phyloP scores from a whole-genome alignment of 1,140 invertebrate species.

The Zaprionus taronus region DNA sequence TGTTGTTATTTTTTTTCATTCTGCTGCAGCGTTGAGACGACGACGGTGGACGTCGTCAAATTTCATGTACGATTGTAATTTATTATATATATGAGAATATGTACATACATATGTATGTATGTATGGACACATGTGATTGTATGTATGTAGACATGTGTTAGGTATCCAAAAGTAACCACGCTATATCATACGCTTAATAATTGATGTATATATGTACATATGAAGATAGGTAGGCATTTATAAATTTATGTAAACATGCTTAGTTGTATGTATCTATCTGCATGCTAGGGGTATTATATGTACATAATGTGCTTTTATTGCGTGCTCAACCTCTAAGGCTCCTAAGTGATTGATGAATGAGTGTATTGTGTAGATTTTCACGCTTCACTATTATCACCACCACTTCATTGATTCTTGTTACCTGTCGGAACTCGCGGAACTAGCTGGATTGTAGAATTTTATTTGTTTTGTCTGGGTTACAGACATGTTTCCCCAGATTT shows the following conservation, averaged over 20 bases:
- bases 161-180: slow-evolving; percentile 30
- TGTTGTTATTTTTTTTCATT: slow-evolving; percentile 33
- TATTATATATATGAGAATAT: slow-evolving; percentile 41
- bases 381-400: slow-evolving; percentile 48
- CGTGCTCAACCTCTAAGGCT: slow-evolving; percentile 35
- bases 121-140: slow-evolving; percentile 19
- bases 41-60: slow-evolving; percentile 33
- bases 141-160: slow-evolving; percentile 23
- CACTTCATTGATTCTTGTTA: slow-evolving; percentile 81
- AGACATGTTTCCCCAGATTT: slow-evolving; percentile 61
- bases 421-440: slow-evolving; percentile 93
- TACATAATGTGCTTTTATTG: slow-evolving; percentile 51
- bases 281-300: slow-evolving; percentile 42
- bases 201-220: slow-evolving; percentile 44
- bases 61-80: slow-evolving; percentile 49
- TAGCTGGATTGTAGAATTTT: slow-evolving; percentile 88
- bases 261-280: slow-evolving; percentile 14
- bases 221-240: slow-evolving; percentile 36
- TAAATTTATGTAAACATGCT: slow-evolving; percentile 25
- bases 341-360: slow-evolving; percentile 48
- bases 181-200: slow-evolving; percentile 34
- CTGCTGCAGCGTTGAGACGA: slow-evolving; percentile 37
- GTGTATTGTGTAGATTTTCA: slow-evolving; percentile 54
- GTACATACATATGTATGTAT: background rate
- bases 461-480: slow-evolving; percentile 78